Base-by-base conservation (phyloP, 2,888 invertebrate genomes). In the Parnassius glacialis region DNA sequence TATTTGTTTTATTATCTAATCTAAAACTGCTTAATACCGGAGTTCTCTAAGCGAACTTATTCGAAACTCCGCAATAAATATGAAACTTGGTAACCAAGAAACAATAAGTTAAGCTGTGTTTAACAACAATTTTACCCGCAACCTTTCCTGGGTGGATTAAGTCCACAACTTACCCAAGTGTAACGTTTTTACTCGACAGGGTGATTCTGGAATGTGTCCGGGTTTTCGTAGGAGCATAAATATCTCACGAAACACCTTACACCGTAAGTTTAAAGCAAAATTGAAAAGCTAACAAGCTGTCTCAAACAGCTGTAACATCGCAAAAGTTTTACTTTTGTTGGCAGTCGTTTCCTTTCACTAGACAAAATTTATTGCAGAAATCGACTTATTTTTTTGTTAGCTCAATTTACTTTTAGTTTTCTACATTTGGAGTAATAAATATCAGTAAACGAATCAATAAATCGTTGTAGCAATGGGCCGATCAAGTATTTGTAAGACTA, bases 61-160 rank as follows among this genome's bases (percentile, higher is more conserved):
- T 34, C 7, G 34, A 5, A 34, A 34, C 34, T 34, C 5, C 5
- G 34, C 34, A 34, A 71, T 74, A 73, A 73, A 74, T 72, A 74
- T 73, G 68, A 66, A 73, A 72, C 68, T 71, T 65, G 55, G 67
- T 66, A 66, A 63, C 62, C 65, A 69, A 74, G 76, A 69, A 75
- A 76, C 76, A 72, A 76, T 78, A 76, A 75, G 71, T 77, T 73
- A 76, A 73, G 73, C 73, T 73, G 65, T 72, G 70, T 75, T 75
- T 70, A 81, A 75, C 75, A 72, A 69, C 69, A 67, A 73, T 67
- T 64, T 51, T 64, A 47, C 59, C 67, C 67, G 61, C 34, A 34
- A 34, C 5, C 5, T 34, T 34, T 34, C 34, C 34, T 34, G 34
- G 34, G 1, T 34, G 34, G 76, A 79, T 77, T 76, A 77, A 79